phyloP scores from a whole-genome alignment of 1,140 invertebrate species.

The Achroia grisella region DNA sequence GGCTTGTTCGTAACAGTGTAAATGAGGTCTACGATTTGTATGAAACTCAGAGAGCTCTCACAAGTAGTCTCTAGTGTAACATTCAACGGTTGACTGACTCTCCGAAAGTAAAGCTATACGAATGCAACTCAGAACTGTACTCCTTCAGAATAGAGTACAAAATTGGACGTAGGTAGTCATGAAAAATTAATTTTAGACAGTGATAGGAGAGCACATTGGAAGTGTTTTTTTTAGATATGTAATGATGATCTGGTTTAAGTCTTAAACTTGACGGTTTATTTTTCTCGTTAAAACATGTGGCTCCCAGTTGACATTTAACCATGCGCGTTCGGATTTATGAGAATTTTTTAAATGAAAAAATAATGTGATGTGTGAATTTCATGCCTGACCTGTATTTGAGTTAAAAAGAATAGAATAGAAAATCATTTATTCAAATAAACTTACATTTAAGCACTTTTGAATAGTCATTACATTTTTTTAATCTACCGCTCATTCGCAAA shows the following conservation, averaged over 20 bases:
- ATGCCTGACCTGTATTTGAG: too few relatives aligned
- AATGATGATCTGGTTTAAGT: neutral
- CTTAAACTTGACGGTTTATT: neutral
- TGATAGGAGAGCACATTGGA: neutral
- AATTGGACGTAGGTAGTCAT: neutral
- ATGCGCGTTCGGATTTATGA: neutral
- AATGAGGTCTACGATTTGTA: neutral
- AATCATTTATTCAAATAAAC: too few relatives aligned
- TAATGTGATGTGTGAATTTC: too few relatives aligned
- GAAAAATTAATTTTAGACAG: slow-evolving; percentile 3
- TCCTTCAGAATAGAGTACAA: neutral
- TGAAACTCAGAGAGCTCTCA: slow-evolving; percentile 5
- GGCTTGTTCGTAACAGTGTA: neutral
- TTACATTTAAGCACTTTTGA: too few relatives aligned
- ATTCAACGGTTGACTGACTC: slow-evolving; percentile 1
- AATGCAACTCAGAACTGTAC: neutral
- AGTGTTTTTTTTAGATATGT: neutral
- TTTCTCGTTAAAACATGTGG: neutral
- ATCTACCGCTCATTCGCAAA: too few relatives aligned
- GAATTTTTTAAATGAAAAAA: neutral
- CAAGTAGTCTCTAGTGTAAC: neutral
- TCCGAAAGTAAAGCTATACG: neutral
- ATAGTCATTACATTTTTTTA: too few relatives aligned
- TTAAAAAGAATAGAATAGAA: too few relatives aligned
- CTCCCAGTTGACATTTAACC: neutral